Evolutionary conservation across 2,888 invertebrate species (phyloP), one percentile per base, ranked within the genome.

Genomic region (Caenorhabditis zanzibari): DNA sequence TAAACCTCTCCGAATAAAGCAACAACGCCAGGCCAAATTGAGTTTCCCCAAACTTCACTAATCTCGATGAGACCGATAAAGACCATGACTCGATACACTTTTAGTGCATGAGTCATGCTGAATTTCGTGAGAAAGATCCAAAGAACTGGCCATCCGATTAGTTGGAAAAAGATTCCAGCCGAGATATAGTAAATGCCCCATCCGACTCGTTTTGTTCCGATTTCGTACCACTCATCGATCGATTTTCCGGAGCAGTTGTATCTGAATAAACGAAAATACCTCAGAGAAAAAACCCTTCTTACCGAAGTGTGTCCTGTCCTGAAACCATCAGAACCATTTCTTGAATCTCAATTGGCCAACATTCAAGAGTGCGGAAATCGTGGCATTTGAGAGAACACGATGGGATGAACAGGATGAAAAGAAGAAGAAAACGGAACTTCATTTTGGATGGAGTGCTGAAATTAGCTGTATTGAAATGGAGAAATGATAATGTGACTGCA

Each of bases 1-100:
- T 81, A 81, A 6, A 81, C 81, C 5, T 69, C 74, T 59, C 74
- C 74, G 19, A 38, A 32, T 7, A 44, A 19, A 0, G 69, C 69
- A 16, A 63, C 56, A 12, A 54, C 9, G n/a, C 81, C 81, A 2
- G 74, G 63, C 69, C 68, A 81, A 24, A 74, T 26, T 1, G 81
- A 74, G 44, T 74, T 74, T 52, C 81, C 81, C 74, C 68, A 81
- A 2, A 81, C 35, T 44, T 81, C 81, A 26, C 69, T 81, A 22
- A 49, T 28, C 47, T 81, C 81, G 49, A 81, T 68, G 2, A 74
- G 6, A 3, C 81, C 81, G 12, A 81, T 81, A 26, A 74, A 69
- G 6, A 59, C 68, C 81, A 81, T 74, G 1, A 81, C 35, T 38
- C 69, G 66, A 68, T 54, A 81, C 16, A 61, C 68, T 35, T 68